Base-by-base conservation (phyloP, 2,797 vertebrate species). In the Sphenopsis melanotis region DNA sequence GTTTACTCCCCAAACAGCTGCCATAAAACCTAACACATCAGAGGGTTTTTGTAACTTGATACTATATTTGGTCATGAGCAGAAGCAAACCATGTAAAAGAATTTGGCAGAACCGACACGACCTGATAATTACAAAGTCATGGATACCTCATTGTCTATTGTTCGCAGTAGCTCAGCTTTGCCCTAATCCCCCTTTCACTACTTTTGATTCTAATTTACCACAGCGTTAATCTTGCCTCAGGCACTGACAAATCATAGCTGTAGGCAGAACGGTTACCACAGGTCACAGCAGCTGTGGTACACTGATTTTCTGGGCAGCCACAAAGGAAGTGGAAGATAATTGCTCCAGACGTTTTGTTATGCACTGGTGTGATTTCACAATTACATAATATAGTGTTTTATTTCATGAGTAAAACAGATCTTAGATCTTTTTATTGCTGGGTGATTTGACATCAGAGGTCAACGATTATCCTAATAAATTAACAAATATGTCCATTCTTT, bases 261-360 rank as follows among this genome's bases (percentile, higher is more conserved):
- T 30, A 72, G 82, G 44, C 56, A 95, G 81, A 95, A 74, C 6
- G 22, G 56, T 86, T 93, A 75, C 47, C 72, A 71, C 21, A 81
- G 84, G 82, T 69, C 74, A 63, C 52, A 84, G 72, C 63, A 87
- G 57, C 71, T 81, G 87, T 47, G 47, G 65, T 80, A 90, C 41
- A 8, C 34, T 53, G 46, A n/a, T 29, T 94, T 74, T 61, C 53
- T 94, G 78, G 83, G 83, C 70, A 90, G 39, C 69, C 70, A 66
- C 63, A 96, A 81, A 86, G 56, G 79, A 83, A 39, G 46, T 29
- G 65, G 72, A 93, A 83, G 60, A 52, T 75, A 86, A 86, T 87
- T 91, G 65, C 76, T 95, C 90, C 26, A 78, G 92, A 94, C 87
- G 18, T 78, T 92, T 52, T 77, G 29, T 36, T 84, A 90, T 7